Conservation (phyloP, 2,888 invertebrate genomes). For the Pecten maximus region DNA sequence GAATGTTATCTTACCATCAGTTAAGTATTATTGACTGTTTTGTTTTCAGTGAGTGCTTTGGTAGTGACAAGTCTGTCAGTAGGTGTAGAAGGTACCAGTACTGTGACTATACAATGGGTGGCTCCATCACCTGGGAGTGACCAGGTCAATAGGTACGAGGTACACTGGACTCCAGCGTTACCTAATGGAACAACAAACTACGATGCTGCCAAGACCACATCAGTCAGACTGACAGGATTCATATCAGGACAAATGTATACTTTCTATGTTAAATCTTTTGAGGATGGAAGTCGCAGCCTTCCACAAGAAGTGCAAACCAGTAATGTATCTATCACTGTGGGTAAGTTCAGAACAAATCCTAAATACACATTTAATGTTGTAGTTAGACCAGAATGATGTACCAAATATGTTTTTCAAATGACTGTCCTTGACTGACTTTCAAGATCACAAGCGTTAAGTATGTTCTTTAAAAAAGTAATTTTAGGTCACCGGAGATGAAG, state of each 20-base stretch:
- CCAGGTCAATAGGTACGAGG: slow-evolving; percentile 22
- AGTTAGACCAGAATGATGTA: no score
- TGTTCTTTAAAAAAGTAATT: no score
- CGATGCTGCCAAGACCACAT: background rate
- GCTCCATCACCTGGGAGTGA: background rate
- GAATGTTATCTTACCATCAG: no score
- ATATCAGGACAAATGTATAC: background rate
- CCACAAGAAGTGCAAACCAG: background rate
- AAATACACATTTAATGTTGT: no score
- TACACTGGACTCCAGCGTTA: slow-evolving; percentile 3
- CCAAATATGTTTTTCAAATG: no score
- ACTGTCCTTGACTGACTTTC: no score
- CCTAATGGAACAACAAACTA: background rate
- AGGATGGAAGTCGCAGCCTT: background rate
- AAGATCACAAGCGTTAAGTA: no score
- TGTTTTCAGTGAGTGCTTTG: background rate
- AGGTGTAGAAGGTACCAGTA: background rate
- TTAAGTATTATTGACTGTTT: no score
- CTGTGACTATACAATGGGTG: background rate
- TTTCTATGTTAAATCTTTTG: background rate
- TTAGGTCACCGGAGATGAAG: no score
- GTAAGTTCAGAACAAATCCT: background rate
- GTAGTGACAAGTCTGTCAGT: background rate
- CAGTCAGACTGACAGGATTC: background rate
- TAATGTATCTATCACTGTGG: background rate